Evolutionary conservation across 2,888 invertebrate species (phyloP).

Genomic region (Zhuqinia jingwanae): DNA sequence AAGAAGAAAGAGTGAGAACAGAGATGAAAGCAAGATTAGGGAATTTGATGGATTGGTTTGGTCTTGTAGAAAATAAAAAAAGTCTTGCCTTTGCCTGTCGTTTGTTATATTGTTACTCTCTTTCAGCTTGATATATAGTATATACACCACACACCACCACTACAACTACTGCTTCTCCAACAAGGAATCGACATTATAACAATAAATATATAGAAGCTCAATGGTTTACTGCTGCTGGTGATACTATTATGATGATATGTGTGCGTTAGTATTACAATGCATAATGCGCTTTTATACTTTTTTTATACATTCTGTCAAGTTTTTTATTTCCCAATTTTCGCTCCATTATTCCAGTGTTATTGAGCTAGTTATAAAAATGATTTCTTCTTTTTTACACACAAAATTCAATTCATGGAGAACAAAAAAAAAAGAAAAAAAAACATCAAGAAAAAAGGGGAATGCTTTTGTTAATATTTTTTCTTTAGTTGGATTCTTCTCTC

Average conservation of each 20-base stretch:
- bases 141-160: too few species aligned
- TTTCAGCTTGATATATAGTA: too few species aligned
- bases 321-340: constrained; percentile 58
- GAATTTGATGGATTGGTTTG: constrained; percentile 69
- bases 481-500: constrained; percentile 8
- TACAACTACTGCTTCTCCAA: background rate
- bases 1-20: constrained; percentile 70
- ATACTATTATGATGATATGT: constrained; percentile 6
- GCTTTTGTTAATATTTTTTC: constrained; percentile 20
- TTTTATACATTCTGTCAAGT: constrained; percentile 59
- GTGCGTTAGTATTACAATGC: constrained; percentile 34
- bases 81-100: constrained; percentile 25
- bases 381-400: constrained; percentile 51
- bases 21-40: constrained; percentile 71
- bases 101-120: constrained; percentile 17
- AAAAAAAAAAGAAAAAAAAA: background rate
- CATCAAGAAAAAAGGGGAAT: constrained; percentile 39
- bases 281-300: constrained; percentile 47
- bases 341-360: constrained; percentile 68
- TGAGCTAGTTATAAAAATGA: constrained; percentile 68
- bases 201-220: background rate
- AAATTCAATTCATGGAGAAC: constrained; percentile 15
- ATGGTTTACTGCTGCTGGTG: background rate
- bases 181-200: constrained; percentile 28
- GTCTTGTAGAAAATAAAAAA: constrained; percentile 53